These are phyloP conservation scores for Graphium colonna DNA, from an alignment of 2,888 invertebrate species.

Conservation along the genomic window DNA sequence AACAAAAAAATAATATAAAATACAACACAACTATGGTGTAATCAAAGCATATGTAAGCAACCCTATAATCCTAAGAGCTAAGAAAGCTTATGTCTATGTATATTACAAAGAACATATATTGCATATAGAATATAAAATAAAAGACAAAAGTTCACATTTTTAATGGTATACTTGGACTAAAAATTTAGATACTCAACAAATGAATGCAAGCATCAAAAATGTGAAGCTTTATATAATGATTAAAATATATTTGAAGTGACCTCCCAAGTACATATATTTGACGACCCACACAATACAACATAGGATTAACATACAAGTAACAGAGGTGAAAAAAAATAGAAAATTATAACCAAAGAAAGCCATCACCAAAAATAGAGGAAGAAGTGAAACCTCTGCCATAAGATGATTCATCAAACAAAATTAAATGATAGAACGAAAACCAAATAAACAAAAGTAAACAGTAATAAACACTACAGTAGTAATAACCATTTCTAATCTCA, in stretches of 20 bases:
- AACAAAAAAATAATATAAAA: neutral
- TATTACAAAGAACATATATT: neutral
- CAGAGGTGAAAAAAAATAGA: constrained; percentile 45
- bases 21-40: neutral
- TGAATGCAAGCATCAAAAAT: neutral
- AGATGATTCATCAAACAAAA: constrained; percentile 69
- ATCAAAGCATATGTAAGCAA: neutral
- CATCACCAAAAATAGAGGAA: constrained; percentile 55
- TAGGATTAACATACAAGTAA: constrained; percentile 38
- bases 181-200: too few species aligned
- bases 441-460: constrained; percentile 14
- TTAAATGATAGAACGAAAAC: constrained; percentile 20
- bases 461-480: too few species aligned
- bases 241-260: constrained; percentile 6
- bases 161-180: too few species aligned
- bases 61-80: neutral
- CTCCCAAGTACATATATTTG: neutral
- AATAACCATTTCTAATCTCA: too few species aligned
- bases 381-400: constrained; percentile 55
- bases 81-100: neutral
- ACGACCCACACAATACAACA: constrained; percentile 15
- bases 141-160: neutral
- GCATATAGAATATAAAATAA: constrained; percentile 1
- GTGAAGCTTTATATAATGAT: neutral
- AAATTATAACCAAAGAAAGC: constrained; percentile 57